Base-by-base conservation (phyloP, 2,113 vertebrate species). In the Channa argus region DNA sequence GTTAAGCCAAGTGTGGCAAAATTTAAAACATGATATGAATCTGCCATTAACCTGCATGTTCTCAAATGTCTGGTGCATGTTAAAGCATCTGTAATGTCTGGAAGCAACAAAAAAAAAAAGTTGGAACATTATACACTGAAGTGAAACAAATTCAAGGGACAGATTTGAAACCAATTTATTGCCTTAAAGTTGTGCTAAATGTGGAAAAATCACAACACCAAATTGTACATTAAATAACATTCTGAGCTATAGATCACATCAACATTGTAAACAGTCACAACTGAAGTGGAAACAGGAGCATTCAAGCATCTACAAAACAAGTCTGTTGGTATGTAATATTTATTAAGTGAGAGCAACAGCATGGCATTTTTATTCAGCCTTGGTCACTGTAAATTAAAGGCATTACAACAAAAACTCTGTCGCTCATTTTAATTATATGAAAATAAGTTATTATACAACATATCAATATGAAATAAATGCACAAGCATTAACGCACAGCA, bases 381-480 rank as follows among this genome's bases (percentile, higher is more conserved):
- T 74, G 83, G 88, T 82, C 72, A 74, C 12, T 73, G 73, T 81
- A 91, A 92, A 92, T 77, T 53, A 83, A 86, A 89, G 80, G 69
- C 79, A 86, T 83, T 63, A 67, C 55, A 90, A 92, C 84, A 88
- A 91, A 89, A 87, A 79, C 37, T 39, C 71, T 80, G 84, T 89
- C 92, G 91, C 91, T 90, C 15, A 63, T 88, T 86, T 85, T 73
- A 86, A 86, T 83, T 95, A 93, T 94, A 95, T 93, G 95, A 95
- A 96, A 95, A 93, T 92, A 95, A 90, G 71, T 89, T 85, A 90
- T 94, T 95, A 95, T 96, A 97, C 95, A 95, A 97, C 95, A 96
- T 95, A 95, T 95, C 95, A 94, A 95, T 95, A 96, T 96, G 94
- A 96, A 97, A 95, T 95, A 95, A 24, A 94, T 95, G 94, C 96